phyloP scores from a whole-genome alignment of 1,140 invertebrate species.

The Listronotus bonariensis region DNA sequence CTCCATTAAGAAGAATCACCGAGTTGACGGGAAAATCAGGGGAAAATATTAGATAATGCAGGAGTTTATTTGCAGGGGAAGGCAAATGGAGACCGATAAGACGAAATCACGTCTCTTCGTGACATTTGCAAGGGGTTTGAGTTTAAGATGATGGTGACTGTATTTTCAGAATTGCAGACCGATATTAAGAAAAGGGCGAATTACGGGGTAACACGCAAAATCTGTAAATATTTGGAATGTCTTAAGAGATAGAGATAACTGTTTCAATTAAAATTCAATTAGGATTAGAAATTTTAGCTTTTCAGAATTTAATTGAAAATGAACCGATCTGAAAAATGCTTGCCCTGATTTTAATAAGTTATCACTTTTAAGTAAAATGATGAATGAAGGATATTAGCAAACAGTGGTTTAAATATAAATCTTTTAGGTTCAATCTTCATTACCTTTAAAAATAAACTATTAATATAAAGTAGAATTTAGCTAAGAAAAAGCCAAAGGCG shows the following conservation, averaged over 20 bases:
- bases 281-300: constrained; percentile 4
- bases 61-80: constrained; percentile 25
- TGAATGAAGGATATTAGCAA: too few species aligned
- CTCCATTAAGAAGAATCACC: too few species aligned
- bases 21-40: not conserved
- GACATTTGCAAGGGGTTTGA: constrained; percentile 8
- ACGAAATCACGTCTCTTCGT: constrained; percentile 8
- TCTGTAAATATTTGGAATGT: constrained; percentile 21
- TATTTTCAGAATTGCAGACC: constrained; percentile 16
- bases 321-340: too few species aligned
- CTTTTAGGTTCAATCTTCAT: too few species aligned
- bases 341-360: too few species aligned
- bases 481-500: too few species aligned
- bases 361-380: too few species aligned
- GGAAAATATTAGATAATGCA: constrained; percentile 29
- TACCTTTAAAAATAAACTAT: too few species aligned
- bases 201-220: constrained; percentile 16
- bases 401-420: too few species aligned
- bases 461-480: too few species aligned
- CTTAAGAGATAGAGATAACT: constrained; percentile 19
- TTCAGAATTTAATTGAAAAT: too few species aligned
- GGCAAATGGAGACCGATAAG: constrained; percentile 24
- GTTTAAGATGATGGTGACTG: not conserved
- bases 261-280: constrained; percentile 24
- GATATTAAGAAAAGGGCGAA: constrained; percentile 19